A percentile compares a stretch with the other conserved stretches of the same genome.
Evolutionary conservation across 2,888 invertebrate species (phyloP).

Genomic region (Spisula subtruncata): DNA sequence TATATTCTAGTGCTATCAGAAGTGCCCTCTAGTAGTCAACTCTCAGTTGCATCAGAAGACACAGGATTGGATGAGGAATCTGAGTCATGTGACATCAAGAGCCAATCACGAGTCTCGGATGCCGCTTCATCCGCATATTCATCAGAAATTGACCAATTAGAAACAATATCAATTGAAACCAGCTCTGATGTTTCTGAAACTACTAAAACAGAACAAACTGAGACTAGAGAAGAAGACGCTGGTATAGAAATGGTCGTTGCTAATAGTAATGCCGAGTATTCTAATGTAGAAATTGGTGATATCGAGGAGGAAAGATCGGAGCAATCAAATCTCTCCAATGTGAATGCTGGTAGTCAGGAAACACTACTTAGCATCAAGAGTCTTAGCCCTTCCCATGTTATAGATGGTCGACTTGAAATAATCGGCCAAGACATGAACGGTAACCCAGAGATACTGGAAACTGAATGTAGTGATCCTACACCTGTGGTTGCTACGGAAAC

Average conservation of each 20-base stretch:
- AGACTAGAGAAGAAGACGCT: constrained; percentile 44
- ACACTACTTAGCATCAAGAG: constrained; percentile 84
- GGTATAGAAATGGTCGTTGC: constrained; percentile 69
- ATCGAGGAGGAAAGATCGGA: constrained; percentile 84
- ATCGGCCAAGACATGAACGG: constrained; percentile 83
- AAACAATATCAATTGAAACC: constrained; percentile 37
- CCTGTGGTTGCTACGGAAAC: constrained; percentile 45
- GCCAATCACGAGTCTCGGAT: constrained; percentile 62
- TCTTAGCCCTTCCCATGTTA: constrained; percentile 79
- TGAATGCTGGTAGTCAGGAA: constrained; percentile 84
- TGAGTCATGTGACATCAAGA: constrained; percentile 77
- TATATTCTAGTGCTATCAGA: constrained; percentile 65
- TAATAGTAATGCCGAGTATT: constrained; percentile 84
- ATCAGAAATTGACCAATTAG: constrained; percentile 55
- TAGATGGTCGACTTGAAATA: constrained; percentile 62
- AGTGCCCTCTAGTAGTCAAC: constrained; percentile 73
- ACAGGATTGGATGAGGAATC: constrained; percentile 86
- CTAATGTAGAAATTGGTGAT: constrained; percentile 85
- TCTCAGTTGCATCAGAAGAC: constrained; percentile 83
- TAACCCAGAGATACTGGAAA: constrained; percentile 77
- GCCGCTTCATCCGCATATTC: constrained; percentile 61
- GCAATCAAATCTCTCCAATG: constrained; percentile 79
- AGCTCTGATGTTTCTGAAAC: constrained; percentile 50
- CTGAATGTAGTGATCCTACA: constrained; percentile 46
- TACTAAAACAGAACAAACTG: constrained; percentile 39